Evolutionary conservation across 2,113 vertebrate species (phyloP), one percentile per base, ranked within the genome.

Genomic region (Ctenodactylus gundi): DNA sequence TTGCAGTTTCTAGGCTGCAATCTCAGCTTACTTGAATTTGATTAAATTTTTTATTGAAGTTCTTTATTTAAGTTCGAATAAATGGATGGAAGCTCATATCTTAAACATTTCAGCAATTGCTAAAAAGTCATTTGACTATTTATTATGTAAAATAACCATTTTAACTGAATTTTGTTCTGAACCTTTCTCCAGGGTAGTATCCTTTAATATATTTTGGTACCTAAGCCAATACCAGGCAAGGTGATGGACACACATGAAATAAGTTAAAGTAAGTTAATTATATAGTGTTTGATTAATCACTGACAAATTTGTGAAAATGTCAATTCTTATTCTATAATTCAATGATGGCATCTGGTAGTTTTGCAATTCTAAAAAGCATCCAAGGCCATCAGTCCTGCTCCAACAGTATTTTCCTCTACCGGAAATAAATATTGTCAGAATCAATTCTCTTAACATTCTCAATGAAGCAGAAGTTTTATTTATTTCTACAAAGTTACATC

Each of bases 321-420:
- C n/a, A 84, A 76, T 72, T 88, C 17, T 0, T 57, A 1, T 68
- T 49, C 23, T 72, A 2, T 53, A 65, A 65, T 73, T 64, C 13
- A 68, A 90, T 53, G 15, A 83, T 6, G 36, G 1, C 0, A 36
- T 3, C 1, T 77, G 55, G 83, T 39, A n/a, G 83, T n/a, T 76
- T 12, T 64, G 3, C 1, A 65, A 86, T 82, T 78, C 17, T 73
- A 80, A 55, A 4, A 81, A 76, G 80, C 0, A n/a, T 75, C 0
- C 10, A 1, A 55, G 36, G 4, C 12, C 5, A 14, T 20, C 27
- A 7, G 1, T 11, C 36, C 2, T 75, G 5, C 1, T 29, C 29
- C 5, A 14, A 41, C 64, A 34, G 64, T n/a, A n/a, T n/a, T n/a
- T n/a, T 14, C 23, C 72, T 18, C 55, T 0, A 3, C 23, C 51